A percentile compares a stretch with the other conserved stretches of the same genome.
phyloP scores from a whole-genome alignment of 2,113 vertebrate species.

The Misgurnus mizolepis region DNA sequence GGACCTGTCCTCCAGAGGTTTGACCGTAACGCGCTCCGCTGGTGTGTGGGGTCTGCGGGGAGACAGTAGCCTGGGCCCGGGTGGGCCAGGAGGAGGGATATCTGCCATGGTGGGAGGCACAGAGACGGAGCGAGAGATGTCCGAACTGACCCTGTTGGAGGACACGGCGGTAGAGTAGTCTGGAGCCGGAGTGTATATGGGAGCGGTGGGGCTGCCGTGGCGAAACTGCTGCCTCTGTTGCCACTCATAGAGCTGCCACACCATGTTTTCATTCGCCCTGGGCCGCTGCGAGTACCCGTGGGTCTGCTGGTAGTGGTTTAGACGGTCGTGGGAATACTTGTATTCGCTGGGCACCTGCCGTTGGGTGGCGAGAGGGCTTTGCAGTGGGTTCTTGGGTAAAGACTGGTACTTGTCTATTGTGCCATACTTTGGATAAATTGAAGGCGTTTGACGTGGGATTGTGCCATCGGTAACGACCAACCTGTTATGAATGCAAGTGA shows the following conservation, averaged over 20 bases:
- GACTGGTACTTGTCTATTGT: conserved; percentile 83
- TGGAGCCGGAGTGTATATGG: conserved; percentile 79
- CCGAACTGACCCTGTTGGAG: conserved; percentile 41
- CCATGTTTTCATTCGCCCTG: conserved; percentile 73
- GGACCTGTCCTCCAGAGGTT: conserved; percentile 76
- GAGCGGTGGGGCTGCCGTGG: conserved; percentile 91
- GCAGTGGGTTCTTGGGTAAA: conserved; percentile 83
- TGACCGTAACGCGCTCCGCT: conserved; percentile 86
- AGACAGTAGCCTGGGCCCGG: conserved; percentile 69
- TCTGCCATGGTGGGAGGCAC: conserved; percentile 88
- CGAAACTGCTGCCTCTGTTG: conserved; percentile 95
- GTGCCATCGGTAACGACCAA: conserved; percentile 75
- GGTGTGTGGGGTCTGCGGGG: conserved; percentile 87
- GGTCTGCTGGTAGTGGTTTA: conserved; percentile 89
- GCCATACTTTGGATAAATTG: conserved; percentile 74
- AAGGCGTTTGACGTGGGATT: conserved; percentile 78
- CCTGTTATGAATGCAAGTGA: neutral
- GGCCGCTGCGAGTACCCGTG: conserved; percentile 75
- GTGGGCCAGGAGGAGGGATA: conserved; percentile 84
- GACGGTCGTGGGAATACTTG: conserved; percentile 92
- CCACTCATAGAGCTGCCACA: conserved; percentile 96
- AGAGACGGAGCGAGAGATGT: conserved; percentile 69
- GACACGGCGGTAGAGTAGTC: conserved; percentile 83
- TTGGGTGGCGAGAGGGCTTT: conserved; percentile 75
- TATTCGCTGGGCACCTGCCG: conserved; percentile 87